phyloP scores from a whole-genome alignment of 2,113 vertebrate species.

The Notarius lentiginosus region DNA sequence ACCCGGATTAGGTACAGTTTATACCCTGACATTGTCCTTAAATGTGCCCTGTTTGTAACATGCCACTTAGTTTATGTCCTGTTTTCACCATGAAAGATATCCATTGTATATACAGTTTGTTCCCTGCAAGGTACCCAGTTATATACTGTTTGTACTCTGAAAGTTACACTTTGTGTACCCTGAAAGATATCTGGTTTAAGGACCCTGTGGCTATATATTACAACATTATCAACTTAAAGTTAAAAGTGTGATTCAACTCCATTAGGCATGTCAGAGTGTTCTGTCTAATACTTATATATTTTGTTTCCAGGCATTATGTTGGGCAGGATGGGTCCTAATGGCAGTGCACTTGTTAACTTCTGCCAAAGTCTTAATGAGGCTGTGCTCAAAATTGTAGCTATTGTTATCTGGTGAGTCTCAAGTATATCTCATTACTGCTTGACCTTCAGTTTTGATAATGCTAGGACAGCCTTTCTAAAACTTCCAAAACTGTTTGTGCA shows the following conservation, averaged over 20 bases:
- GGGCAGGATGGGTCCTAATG: conserved; percentile 93
- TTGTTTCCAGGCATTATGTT: conserved; percentile 87
- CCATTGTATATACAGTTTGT: too few species aligned
- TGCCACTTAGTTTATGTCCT: too few species aligned
- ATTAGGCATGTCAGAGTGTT: background rate
- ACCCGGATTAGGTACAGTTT: too few species aligned
- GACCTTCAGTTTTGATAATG: background rate
- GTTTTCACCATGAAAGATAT: too few species aligned
- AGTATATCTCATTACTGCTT: background rate
- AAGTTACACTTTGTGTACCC: too few species aligned
- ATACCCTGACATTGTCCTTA: too few species aligned
- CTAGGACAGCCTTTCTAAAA: background rate
- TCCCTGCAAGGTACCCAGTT: too few species aligned
- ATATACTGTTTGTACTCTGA: too few species aligned
- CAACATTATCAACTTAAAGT: background rate
- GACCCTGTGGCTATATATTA: background rate
- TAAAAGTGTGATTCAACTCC: background rate
- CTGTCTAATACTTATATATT: background rate
- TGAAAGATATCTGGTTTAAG: too few species aligned
- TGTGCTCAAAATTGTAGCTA: conserved; percentile 93
- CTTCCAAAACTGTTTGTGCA: background rate
- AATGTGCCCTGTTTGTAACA: too few species aligned
- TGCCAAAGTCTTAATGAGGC: conserved; percentile 96
- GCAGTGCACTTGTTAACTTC: conserved; percentile 90
- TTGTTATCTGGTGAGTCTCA: conserved; percentile 86